Percentiles rank a stretch among this genome's conserved stretches.
These are phyloP conservation scores for Oxycera nigricornis DNA, from an alignment of 2,888 invertebrate genomes.

Conservation along the genomic window DNA sequence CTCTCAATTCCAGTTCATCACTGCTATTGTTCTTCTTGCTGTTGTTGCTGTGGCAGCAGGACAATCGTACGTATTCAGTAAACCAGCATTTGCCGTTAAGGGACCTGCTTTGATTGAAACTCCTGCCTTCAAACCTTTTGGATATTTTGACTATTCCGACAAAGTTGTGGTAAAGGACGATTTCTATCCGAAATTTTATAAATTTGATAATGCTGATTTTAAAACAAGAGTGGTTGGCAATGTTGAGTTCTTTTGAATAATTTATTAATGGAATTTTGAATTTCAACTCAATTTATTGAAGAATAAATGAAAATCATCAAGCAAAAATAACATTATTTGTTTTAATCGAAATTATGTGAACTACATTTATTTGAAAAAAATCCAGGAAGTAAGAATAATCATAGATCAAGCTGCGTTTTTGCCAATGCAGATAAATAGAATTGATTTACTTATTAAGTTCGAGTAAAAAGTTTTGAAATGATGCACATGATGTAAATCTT, in stretches of 20 bases:
- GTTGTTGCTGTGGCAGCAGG: neutral
- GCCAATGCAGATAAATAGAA: no score
- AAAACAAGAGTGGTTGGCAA: neutral
- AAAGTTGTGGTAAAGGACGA: neutral
- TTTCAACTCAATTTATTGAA: no score
- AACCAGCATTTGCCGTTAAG: neutral
- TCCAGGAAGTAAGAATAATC: no score
- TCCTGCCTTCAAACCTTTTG: neutral
- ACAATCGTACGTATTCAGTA: neutral
- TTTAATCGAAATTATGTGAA: no score
- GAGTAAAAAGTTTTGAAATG: no score
- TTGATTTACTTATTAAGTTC: no score
- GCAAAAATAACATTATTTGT: no score
- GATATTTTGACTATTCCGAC: neutral
- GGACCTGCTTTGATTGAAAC: neutral
- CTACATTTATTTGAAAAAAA: no score
- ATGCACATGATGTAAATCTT: no score
- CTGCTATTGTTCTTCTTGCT: neutral
- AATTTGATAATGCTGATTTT: neutral
- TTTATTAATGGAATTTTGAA: neutral
- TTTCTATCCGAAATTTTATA: neutral
- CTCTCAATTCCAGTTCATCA: neutral
- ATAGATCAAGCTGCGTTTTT: no score
- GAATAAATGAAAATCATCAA: neutral
- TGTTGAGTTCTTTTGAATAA: neutral